These are phyloP conservation scores for Pangasius macronema DNA, from an alignment of 2,797 vertebrate species.

Conservation along the genomic window DNA sequence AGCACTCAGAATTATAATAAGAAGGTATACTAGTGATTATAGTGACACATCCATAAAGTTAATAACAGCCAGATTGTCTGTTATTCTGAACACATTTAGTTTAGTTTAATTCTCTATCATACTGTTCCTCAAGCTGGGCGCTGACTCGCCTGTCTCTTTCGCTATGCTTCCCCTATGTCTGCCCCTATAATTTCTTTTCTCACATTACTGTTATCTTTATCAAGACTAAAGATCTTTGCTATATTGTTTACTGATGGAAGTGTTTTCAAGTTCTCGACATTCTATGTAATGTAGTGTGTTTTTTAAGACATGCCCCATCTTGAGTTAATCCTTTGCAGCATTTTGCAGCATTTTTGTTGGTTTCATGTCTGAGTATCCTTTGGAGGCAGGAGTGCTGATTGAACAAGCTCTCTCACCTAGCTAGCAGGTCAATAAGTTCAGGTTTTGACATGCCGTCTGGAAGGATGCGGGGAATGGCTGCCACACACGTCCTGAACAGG, in stretches of 20 bases:
- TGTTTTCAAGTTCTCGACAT: not conserved
- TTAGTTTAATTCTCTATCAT: not conserved
- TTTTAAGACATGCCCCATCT: not conserved
- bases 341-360: not conserved
- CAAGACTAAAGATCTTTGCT: not conserved
- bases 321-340: not conserved
- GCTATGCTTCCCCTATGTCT: not conserved
- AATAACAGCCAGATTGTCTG: not conserved
- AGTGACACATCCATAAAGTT: not conserved
- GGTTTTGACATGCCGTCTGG: conserved; percentile 98
- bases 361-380: not conserved
- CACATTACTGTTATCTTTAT: not conserved
- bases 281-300: not conserved
- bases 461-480: conserved; percentile 94
- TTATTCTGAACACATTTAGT: not conserved
- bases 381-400: not conserved
- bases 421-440: conserved; percentile 93
- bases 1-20: not conserved
- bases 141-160: not conserved
- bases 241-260: not conserved
- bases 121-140: not conserved
- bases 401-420: conserved; percentile 77
- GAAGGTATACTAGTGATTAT: not conserved
- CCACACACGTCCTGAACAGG: conserved; percentile 96
- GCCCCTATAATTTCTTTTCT: not conserved